Conservation (phyloP, 2,113 vertebrate genomes). For the Gorsachius goisagi region DNA sequence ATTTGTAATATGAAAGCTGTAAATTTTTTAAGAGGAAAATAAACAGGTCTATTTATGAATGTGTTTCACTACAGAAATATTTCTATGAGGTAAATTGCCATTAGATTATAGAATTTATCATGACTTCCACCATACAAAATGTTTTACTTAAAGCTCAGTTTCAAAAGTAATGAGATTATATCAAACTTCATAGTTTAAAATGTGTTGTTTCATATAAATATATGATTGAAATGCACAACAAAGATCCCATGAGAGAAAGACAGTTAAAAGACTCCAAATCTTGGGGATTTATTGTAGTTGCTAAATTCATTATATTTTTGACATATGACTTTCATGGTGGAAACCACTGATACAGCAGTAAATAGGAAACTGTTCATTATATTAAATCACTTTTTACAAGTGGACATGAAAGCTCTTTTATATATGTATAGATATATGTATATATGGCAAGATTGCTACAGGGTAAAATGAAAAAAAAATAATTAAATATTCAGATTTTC, state of each 20-base stretch:
- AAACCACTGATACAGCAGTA: not conserved
- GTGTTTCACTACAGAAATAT: not conserved
- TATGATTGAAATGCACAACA: not conserved
- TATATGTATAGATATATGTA: too few species aligned
- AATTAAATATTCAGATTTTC: not conserved
- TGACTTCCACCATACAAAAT: not conserved
- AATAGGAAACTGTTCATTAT: not conserved
- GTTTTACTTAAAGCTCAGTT: not conserved
- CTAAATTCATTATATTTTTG: not conserved
- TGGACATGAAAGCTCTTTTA: not conserved
- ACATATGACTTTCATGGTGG: not conserved
- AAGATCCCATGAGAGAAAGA: not conserved
- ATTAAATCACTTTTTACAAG: not conserved
- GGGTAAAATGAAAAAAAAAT: conserved; percentile 19
- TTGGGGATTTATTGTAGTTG: not conserved
- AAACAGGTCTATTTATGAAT: not conserved
- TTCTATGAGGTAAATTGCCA: not conserved
- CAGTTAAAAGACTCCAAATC: not conserved
- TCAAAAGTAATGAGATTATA: not conserved
- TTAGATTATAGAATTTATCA: not conserved
- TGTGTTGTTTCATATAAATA: not conserved
- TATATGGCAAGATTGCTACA: not conserved
- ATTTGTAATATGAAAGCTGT: not conserved
- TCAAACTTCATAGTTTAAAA: not conserved
- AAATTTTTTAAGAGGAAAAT: not conserved